Conservation (phyloP, 2,113 vertebrate species). For the Fulmarus glacialis region DNA sequence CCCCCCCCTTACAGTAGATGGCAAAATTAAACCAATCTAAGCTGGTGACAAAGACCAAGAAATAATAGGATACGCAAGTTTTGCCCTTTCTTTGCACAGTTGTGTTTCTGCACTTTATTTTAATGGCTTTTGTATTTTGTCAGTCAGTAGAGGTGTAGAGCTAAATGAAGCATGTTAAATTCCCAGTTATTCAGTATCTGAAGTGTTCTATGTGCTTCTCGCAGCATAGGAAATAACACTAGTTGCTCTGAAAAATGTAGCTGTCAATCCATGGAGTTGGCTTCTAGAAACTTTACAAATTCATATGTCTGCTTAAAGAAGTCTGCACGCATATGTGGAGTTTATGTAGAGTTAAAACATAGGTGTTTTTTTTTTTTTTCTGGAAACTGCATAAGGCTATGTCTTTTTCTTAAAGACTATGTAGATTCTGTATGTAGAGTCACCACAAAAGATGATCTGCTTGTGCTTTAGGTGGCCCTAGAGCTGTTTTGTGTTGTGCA, state of each 20-base stretch:
- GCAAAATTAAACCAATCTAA: neutral
- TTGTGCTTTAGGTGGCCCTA: neutral
- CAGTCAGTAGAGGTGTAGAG: neutral
- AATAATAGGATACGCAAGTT: neutral
- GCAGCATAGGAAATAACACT: neutral
- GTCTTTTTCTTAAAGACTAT: neutral
- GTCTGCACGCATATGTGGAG: neutral
- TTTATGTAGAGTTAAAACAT: neutral
- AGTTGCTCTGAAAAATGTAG: neutral
- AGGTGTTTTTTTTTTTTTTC: neutral
- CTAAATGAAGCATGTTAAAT: neutral
- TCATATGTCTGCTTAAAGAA: neutral
- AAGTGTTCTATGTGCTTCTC: neutral
- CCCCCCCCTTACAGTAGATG: neutral
- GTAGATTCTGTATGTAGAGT: neutral
- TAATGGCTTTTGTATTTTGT: neutral
- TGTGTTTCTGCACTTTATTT: neutral
- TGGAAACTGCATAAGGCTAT: neutral
- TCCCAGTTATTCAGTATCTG: neutral
- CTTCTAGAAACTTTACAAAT: neutral
- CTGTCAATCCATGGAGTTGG: neutral
- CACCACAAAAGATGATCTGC: accelerated
- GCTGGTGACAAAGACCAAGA: neutral
- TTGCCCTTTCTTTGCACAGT: neutral
- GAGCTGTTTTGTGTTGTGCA: neutral